phyloP scores from a whole-genome alignment of 2,797 vertebrate species.

The Discoglossus pictus region DNA sequence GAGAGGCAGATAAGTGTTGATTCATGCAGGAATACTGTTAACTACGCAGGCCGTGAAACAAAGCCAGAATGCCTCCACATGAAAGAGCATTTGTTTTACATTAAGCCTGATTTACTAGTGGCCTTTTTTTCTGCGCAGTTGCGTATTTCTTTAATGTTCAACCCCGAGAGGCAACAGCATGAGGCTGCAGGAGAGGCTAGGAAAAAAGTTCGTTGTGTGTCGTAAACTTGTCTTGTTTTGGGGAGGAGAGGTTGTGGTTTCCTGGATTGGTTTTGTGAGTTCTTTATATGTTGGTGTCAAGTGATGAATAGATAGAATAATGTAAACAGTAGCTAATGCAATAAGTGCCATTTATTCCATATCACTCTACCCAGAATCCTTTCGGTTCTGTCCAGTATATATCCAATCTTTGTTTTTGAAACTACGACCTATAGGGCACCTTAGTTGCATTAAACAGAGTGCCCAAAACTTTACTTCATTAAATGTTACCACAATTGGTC shows the following conservation, averaged over 20 bases:
- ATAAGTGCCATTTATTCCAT: too few relatives aligned
- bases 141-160: constrained; percentile 61
- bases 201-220: background rate
- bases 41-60: constrained; percentile 60
- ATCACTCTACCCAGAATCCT: constrained; percentile 6
- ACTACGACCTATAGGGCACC: too few relatives aligned
- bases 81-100: constrained; percentile 79
- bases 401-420: too few relatives aligned
- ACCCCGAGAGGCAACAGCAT: constrained; percentile 54
- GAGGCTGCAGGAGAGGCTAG: constrained; percentile 1
- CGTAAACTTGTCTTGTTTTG: too few relatives aligned
- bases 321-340: too few relatives aligned
- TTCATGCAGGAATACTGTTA: constrained; percentile 59
- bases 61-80: constrained; percentile 62
- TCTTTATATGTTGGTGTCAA: background rate
- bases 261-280: too few relatives aligned
- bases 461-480: too few relatives aligned
- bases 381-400: background rate
- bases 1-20: constrained; percentile 60
- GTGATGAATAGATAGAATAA: background rate
- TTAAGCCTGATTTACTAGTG: constrained; percentile 72
- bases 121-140: constrained; percentile 53
- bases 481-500: too few relatives aligned
- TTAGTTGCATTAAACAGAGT: too few relatives aligned
- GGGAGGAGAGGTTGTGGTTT: too few relatives aligned